Evolutionary conservation across 1,140 invertebrate species (phyloP).

Genomic region (Drosophila persimilis): DNA sequence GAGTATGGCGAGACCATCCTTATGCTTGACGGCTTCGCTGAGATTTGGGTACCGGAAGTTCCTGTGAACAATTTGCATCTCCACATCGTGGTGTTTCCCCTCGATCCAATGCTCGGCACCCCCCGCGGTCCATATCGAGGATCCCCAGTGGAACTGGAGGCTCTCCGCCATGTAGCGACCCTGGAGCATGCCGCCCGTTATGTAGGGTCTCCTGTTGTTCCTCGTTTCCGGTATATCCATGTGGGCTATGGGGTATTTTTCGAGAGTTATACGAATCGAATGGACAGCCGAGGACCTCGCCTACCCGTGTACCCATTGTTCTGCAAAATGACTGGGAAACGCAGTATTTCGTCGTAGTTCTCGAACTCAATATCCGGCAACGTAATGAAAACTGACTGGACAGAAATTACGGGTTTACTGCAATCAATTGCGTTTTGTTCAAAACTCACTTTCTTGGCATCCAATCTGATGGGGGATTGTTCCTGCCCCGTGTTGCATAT

Average conservation of each 20-base stretch:
- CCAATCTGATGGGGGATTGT: no score
- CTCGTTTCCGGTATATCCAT: constrained; percentile 83
- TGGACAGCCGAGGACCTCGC: background rate
- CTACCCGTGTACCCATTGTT: constrained; percentile 88
- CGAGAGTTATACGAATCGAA: background rate
- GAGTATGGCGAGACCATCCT: constrained; percentile 66
- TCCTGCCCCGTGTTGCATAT: no score
- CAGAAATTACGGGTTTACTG: no score
- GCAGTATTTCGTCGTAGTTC: no score
- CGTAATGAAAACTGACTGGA: no score
- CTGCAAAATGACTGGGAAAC: constrained; percentile 72
- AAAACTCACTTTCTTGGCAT: no score
- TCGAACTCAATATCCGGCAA: no score
- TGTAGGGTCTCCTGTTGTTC: constrained; percentile 84
- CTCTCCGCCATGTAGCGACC: constrained; percentile 86
- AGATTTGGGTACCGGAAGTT: constrained; percentile 49
- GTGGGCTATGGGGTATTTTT: constrained; percentile 55
- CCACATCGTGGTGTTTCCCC: constrained; percentile 50
- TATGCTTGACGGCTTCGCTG: constrained; percentile 34
- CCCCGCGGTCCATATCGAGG: constrained; percentile 16
- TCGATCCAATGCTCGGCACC: constrained; percentile 70
- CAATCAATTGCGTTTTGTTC: no score
- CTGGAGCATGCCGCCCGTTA: constrained; percentile 86
- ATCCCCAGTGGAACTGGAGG: constrained; percentile 88
- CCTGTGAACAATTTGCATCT: constrained; percentile 75